Base-by-base conservation (phyloP, 2,113 vertebrate species). In the Manacus vitellinus region DNA sequence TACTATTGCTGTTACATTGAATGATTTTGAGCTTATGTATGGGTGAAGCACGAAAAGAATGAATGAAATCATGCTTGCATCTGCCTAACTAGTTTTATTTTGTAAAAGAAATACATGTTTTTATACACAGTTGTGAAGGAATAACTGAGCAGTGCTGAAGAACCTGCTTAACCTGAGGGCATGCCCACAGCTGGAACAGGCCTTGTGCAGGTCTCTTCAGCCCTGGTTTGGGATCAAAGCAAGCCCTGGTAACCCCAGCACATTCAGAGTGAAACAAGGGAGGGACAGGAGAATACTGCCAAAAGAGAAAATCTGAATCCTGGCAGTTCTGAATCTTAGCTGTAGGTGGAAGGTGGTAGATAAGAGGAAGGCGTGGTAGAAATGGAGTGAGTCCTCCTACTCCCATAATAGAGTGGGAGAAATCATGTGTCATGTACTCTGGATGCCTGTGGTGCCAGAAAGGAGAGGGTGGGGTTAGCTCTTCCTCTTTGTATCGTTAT, bases 271-370 rank as follows among this genome's bases (percentile, higher is more conserved):
- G 85, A 92, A 93, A 54, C 54, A 62, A 71, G 55, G 89, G 94
- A 92, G 84, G 83, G 66, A 89, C 54, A 76, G 76, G 52, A 73
- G 31, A 76, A 73, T 31, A n/a, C 44, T 95, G 80, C 46, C 92
- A 88, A 85, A 76, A 85, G 54, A 79, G 58, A 79, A 94, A 51
- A 82, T 37, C 25, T 79, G 70, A 92, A 74, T 95, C 88, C 77
- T 94, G 80, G 54, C 73, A 79, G 63, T 85, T 91, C 77, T 71
- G 65, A 91, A 39, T 73, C 41, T 71, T 61, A 66, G 66, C 91
- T 58, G 94, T 97, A 79, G 92, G 91, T 93, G 97, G 91, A 92
- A 97, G 88, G 88, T 87, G 30, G 43, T 77, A 96, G 96, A 95
- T 96, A 97, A 95, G 72, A 56, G 62, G 49, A n/a, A 76, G 94